phyloP scores from a whole-genome alignment of 2,888 invertebrate species.

The Ditylenchus weischeri region DNA sequence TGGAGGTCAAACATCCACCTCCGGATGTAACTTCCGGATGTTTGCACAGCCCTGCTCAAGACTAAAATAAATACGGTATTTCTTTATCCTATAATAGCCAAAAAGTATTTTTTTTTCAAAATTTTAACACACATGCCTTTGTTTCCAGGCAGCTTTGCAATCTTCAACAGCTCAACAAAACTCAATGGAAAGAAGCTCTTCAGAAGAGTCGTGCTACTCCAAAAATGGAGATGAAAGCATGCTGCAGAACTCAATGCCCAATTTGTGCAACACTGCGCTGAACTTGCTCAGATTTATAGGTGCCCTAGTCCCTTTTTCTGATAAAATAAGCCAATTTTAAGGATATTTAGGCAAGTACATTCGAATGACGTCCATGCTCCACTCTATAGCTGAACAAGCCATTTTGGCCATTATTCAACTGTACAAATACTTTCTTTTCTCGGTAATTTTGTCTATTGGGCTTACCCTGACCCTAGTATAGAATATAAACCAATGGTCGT shows the following conservation, averaged over 20 bases:
- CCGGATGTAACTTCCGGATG: too few relatives aligned
- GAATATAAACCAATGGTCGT: too few relatives aligned
- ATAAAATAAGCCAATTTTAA: too few relatives aligned
- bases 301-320: too few relatives aligned
- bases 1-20: too few relatives aligned
- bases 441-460: constrained; percentile 38
- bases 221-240: constrained; percentile 14
- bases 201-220: constrained; percentile 5
- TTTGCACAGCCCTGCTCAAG: too few relatives aligned
- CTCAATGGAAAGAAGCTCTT: constrained; percentile 17
- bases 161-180: constrained; percentile 21
- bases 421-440: constrained; percentile 49
- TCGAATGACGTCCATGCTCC: constrained; percentile 53
- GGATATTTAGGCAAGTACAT: constrained; percentile 48
- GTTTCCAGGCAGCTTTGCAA: constrained; percentile 15
- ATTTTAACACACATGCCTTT: constrained; percentile 7
- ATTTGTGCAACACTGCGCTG: constrained; percentile 55
- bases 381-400: constrained; percentile 46
- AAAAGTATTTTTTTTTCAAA: constrained; percentile 13
- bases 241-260: constrained; percentile 37
- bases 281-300: constrained; percentile 53
- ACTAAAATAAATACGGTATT: too few relatives aligned
- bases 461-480: too few relatives aligned
- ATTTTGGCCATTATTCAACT: constrained; percentile 49
- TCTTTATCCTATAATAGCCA: too few relatives aligned